Evolutionary conservation across 2,888 invertebrate genomes (phyloP).

Genomic region (Gnatocerus cornutus): DNA sequence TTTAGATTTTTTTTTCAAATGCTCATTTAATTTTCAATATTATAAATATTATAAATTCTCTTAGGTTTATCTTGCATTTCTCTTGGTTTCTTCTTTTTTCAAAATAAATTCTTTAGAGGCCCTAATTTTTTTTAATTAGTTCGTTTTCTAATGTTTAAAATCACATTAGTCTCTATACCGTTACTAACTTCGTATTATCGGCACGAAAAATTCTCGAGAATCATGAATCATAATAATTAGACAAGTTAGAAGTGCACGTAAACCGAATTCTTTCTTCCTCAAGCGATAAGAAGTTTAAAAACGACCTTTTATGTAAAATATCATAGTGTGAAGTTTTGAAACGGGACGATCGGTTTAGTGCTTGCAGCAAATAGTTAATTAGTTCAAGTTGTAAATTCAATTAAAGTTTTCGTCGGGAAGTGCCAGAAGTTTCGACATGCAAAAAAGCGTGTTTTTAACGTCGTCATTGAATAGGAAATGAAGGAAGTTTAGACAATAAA

Average conservation of each 20-base stretch:
- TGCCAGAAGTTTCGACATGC: neutral
- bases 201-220: too few species aligned
- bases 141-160: too few species aligned
- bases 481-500: neutral
- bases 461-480: neutral
- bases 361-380: slow-evolving; percentile 8
- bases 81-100: too few species aligned
- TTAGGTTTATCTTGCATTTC: too few species aligned
- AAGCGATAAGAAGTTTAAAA: neutral
- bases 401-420: neutral
- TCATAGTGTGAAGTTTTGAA: neutral
- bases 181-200: too few species aligned
- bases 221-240: neutral
- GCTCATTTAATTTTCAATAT: too few species aligned
- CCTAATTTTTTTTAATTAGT: too few species aligned
- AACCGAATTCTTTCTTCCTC: neutral
- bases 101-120: too few species aligned
- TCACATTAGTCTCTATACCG: slow-evolving; percentile 25
- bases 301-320: neutral
- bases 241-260: neutral
- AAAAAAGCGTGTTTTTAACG: neutral
- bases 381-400: slow-evolving; percentile 6
- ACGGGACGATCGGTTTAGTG: neutral
- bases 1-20: too few species aligned
- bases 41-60: too few species aligned